These are phyloP conservation scores for Meloidogyne hapla DNA, from an alignment of 1,140 invertebrate genomes.

Conservation along the genomic window DNA sequence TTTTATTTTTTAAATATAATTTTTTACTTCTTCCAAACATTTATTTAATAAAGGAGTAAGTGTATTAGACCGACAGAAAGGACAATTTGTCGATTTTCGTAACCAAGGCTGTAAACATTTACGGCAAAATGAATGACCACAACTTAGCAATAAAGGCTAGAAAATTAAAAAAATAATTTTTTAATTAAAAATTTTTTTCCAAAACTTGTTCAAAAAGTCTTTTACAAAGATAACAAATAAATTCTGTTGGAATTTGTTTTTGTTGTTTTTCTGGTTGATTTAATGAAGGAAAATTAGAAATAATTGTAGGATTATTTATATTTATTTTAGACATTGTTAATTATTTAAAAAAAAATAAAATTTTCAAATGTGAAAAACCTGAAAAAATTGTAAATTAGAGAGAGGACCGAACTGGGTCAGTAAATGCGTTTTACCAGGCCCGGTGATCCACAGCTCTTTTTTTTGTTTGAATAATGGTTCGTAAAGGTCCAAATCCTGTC, in stretches of 20 bases:
- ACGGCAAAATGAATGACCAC: conserved; percentile 27
- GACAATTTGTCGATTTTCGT: conserved; percentile 14
- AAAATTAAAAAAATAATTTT: no score
- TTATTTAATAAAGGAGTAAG: conserved; percentile 17
- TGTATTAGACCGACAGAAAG: conserved; percentile 18
- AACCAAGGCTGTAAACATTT: conserved; percentile 23
- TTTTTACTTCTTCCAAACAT: background rate
- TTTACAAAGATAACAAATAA: background rate
- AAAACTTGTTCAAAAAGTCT: background rate
- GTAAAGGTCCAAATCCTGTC: no score
- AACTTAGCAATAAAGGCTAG: conserved; percentile 23
- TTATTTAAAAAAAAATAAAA: no score
- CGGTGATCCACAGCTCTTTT: no score
- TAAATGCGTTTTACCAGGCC: no score
- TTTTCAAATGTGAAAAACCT: no score
- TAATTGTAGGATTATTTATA: no score
- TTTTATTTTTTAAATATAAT: background rate
- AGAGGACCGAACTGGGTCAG: no score
- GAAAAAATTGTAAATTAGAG: no score
- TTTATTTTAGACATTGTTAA: no score
- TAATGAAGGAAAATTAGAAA: no score
- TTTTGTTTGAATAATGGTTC: no score
- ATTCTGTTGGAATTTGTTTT: background rate
- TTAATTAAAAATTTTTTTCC: background rate
- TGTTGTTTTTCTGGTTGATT: background rate